Evolutionary conservation across 1,140 invertebrate genomes (phyloP).

Genomic region (Scylla paramamosain): DNA sequence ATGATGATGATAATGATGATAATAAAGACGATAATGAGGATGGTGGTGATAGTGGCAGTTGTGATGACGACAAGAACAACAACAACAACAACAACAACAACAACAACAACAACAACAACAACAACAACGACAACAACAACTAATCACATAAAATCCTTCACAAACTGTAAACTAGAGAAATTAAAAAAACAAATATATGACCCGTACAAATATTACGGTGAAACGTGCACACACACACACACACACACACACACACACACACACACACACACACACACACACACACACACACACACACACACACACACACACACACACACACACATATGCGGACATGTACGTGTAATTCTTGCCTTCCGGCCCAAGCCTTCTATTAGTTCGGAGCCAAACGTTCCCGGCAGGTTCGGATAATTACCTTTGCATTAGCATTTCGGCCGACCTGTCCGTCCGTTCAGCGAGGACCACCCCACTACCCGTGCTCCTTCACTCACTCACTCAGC

Average conservation of each 20-base stretch:
- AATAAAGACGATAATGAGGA: too few species aligned
- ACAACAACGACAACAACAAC: too few species aligned
- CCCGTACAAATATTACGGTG: too few species aligned
- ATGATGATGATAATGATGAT: too few species aligned
- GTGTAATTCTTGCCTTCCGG: not conserved
- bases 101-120: too few species aligned
- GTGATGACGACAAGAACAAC: too few species aligned
- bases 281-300: constrained; percentile 43
- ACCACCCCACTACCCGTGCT: not conserved
- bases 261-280: constrained; percentile 1
- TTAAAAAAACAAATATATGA: not conserved
- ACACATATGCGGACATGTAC: constrained; percentile 17
- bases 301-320: constrained; percentile 51
- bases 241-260: not conserved
- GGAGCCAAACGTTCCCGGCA: constrained; percentile 4
- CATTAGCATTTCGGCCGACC: constrained; percentile 18
- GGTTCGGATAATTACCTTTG: not conserved
- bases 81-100: too few species aligned
- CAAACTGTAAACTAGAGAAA: too few species aligned
- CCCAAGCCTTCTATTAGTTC: constrained; percentile 31
- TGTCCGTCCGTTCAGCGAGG: not conserved
- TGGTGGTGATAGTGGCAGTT: too few species aligned
- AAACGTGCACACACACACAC: not conserved
- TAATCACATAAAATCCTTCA: too few species aligned
- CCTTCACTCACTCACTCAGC: not conserved